Conservation (phyloP, 2,797 vertebrate species). For the Pipistrellus kuhlii region DNA sequence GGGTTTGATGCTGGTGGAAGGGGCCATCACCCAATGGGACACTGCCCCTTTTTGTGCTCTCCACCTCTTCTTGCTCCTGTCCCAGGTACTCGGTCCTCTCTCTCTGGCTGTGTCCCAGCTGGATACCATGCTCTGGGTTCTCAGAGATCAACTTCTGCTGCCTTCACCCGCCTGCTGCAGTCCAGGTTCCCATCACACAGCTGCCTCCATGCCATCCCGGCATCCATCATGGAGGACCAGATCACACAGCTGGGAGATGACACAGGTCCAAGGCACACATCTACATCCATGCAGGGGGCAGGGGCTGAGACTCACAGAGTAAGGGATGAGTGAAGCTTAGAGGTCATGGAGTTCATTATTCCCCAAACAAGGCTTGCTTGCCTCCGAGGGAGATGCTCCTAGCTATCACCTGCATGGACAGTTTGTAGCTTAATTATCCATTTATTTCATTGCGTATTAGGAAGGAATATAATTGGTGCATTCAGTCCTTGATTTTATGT, state of each 20-base stretch:
- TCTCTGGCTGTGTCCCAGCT: background rate
- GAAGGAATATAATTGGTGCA: background rate
- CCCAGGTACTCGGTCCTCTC: background rate
- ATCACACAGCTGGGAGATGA: background rate
- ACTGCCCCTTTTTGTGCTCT: background rate
- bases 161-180: too few species aligned
- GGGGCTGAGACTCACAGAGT: background rate
- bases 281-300: fast-evolving
- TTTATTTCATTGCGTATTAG: background rate
- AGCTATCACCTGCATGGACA: background rate
- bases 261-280: too few species aligned
- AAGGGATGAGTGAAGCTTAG: background rate
- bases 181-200: background rate
- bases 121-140: background rate
- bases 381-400: too few species aligned
- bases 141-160: background rate
- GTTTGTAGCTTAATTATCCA: background rate
- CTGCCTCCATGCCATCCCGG: background rate
- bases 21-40: background rate
- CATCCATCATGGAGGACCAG: background rate
- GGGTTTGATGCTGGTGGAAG: background rate
- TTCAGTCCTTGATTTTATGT: background rate
- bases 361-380: background rate
- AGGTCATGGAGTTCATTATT: background rate
- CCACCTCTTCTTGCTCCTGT: background rate